phyloP scores from a whole-genome alignment of 2,888 invertebrate species.

The Lithophane socia region DNA sequence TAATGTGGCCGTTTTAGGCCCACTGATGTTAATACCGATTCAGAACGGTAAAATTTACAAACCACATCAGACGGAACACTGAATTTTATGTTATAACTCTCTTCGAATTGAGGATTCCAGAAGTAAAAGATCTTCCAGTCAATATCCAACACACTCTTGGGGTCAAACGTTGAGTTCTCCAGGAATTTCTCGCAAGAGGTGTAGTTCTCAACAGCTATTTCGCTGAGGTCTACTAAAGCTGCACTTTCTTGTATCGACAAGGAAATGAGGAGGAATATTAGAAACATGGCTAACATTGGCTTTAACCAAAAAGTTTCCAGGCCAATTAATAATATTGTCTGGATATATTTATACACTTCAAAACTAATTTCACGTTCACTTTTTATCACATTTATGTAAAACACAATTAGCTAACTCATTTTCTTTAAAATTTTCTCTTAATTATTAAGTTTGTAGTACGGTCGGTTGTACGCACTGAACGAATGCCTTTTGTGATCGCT shows the following conservation, averaged over 20 bases:
- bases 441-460: neutral
- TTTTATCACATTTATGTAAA: neutral
- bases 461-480: neutral
- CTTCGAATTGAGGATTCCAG: slow-evolving; percentile 73
- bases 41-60: slow-evolving; percentile 45
- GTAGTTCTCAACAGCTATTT: slow-evolving; percentile 67
- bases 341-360: neutral
- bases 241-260: slow-evolving; percentile 3
- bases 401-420: neutral
- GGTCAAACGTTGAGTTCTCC: slow-evolving; percentile 70
- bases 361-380: neutral
- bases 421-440: neutral
- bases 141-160: slow-evolving; percentile 69
- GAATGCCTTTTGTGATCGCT: neutral
- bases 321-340: neutral
- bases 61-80: slow-evolving; percentile 73
- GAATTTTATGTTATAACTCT: slow-evolving; percentile 74
- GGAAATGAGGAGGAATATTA: slow-evolving; percentile 9
- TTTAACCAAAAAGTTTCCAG: neutral
- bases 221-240: neutral
- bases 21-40: neutral
- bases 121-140: slow-evolving; percentile 83
- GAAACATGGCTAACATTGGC: slow-evolving; percentile 1
- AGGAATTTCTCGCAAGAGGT: slow-evolving; percentile 79
- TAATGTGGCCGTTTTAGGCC: too few relatives aligned